Evolutionary conservation across 35 echinoderm and acorn worm species (phyloP), one percentile per base, ranked within the genome.

Genomic region (Nesometra sesokonis): DNA sequence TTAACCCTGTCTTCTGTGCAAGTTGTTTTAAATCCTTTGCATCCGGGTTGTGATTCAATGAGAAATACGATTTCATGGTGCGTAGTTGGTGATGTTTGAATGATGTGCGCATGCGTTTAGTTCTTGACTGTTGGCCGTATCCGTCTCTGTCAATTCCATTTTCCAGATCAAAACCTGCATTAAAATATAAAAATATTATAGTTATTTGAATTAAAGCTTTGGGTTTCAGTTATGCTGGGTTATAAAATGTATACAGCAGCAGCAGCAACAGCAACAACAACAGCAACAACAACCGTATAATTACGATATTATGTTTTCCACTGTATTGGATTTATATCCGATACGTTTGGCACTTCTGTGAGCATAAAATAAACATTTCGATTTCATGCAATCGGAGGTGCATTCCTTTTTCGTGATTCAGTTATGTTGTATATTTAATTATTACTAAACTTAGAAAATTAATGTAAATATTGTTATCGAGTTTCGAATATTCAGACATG

Each of bases 51-150:
- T 99, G 96, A 88, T 99, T 99, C n/a, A 99, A 37, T 37, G 92
- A 79, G 76, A 99, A 99, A 86, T 99, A 99, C 0, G 96, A 94
- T 57, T 99, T 99, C 96, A 99, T 99, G 3, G 96, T 99, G 29
- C 96, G 87, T 31, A 99, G 92, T 82, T 99, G 96, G 57, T 99
- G 96, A 84, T 99, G 96, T 77, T 99, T 99, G 90, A 99, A 99
- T 31, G 87, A 90, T 30, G 96, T 99, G 76, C 96, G 85, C 96
- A 99, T 99, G 31, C 96, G 47, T 46, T 99, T 99, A 33, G 92
- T 99, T 38, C 96, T 76, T 35, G 92, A 85, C 52, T 91, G 88
- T 35, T 89, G 80, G 79, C 86, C 80, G 76, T 91, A 91, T 32
- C 81, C 84, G 79, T 97, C 94, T 35, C 91, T 86, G 37, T 97